phyloP scores from a whole-genome alignment of 2,888 invertebrate genomes.

The Drosophila percnosoma region DNA sequence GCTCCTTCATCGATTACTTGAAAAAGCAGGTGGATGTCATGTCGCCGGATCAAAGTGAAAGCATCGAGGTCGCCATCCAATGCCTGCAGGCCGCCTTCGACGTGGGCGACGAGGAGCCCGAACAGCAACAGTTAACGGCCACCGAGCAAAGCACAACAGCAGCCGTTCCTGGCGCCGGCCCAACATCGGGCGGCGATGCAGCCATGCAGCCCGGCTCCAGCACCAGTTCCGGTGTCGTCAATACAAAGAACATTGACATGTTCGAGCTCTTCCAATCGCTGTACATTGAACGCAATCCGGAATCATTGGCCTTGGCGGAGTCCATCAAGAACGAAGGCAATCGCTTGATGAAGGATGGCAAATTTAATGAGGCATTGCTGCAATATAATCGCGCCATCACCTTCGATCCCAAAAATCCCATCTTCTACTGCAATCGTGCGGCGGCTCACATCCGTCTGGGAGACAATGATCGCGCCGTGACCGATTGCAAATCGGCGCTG shows the following conservation, averaged over 20 bases:
- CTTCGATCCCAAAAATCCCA: conserved; percentile 94
- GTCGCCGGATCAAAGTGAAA: conserved; percentile 83
- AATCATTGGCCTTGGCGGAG: conserved; percentile 90
- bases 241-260: conserved; percentile 83
- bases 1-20: conserved; percentile 82
- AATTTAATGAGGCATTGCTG: conserved; percentile 92
- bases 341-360: conserved; percentile 93
- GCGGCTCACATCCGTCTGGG: conserved; percentile 97
- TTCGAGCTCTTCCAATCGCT: conserved; percentile 85
- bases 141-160: conserved; percentile 46
- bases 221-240: conserved; percentile 12
- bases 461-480: conserved; percentile 92
- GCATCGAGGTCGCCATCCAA: conserved; percentile 95
- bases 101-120: conserved; percentile 84
- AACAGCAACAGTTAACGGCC: conserved; percentile 35
- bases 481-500: conserved; percentile 96
- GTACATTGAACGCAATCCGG: conserved; percentile 85
- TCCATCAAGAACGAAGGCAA: conserved; percentile 94
- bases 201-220: conserved; percentile 26
- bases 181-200: conserved; percentile 36
- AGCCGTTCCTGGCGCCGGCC: not conserved
- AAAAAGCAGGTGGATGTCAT: conserved; percentile 82
- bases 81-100: conserved; percentile 96
- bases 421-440: conserved; percentile 98
- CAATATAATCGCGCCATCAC: conserved; percentile 95